Base-by-base conservation (phyloP, 2,888 invertebrate genomes). In the Trachelus tabidus region DNA sequence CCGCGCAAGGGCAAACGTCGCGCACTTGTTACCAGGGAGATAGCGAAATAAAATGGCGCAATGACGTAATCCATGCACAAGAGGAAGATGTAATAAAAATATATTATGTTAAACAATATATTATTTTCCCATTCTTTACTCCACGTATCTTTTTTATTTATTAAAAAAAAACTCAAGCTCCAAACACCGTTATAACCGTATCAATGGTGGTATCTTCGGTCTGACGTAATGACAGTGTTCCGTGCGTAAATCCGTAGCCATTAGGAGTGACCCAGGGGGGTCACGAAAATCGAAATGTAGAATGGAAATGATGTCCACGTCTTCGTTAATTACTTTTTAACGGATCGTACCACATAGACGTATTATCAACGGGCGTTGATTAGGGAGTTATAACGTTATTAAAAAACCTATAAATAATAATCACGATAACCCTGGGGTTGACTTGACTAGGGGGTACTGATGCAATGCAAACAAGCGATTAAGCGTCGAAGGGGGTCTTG, bases 401-500 rank as follows among this genome's bases (percentile, higher is more conserved):
- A 9, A 56, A 56, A 56, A 56, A 56, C 9, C 6, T 6, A 56
- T 56, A 56, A 56, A 56, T 9, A 56, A 56, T 9, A 56, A 56
- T 56, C 56, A 56, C 56, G 56, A 56, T 56, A 56, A 56, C 56
- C 56, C 56, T 56, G 56, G 56, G 23, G 56, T 23, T 56, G 9
- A 56, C 56, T 56, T 23, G 23, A 56, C 56, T 56, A 23, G 56
- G 56, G 79, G 77, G 75, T 80, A 80, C 83, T 89, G 88, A 88
- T 84, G 89, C 89, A 89, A 89, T 85, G 79, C 76, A 79, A 78
- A 81, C 84, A 80, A 81, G 81, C 82, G 84, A 85, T 56, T 83
- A 83, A 76, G 75, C 85, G 75, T 87, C 85, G 87, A 88, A 86
- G 89, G 89, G 89, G 89, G 89, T 89, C 86, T 56, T 56, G 23